Base-by-base conservation (phyloP, 2,113 vertebrate genomes). In the Poeciliopsis retropinna region DNA sequence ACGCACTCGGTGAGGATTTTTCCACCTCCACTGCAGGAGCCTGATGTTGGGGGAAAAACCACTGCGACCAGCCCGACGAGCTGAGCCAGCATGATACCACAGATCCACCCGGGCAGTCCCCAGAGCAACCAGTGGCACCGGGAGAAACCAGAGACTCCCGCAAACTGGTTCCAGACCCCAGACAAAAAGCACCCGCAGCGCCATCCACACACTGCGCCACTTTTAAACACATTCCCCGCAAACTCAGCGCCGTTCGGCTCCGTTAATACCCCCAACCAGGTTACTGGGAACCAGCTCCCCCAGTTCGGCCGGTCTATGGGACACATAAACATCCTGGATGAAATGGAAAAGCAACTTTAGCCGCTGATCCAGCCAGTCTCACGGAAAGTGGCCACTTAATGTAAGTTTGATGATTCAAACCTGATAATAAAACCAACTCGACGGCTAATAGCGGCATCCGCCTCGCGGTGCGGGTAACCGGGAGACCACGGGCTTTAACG, bases 121-220 rank as follows among this genome's bases (percentile, higher is more conserved):
- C 44, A 47, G 51, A 57, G 51, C 51, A 57, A 57, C 51, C 51
- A 57, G 51, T 57, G 39, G 39, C 39, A 15, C 39, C 39, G 78
- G 67, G 64, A 67, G 73, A 68, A 75, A 67, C 67, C 41, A n/a
- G 0, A 80, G 68, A 64, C 64, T 30, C 19, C 78, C 51, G 63
- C 69, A 77, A 87, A 87, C 54, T 69, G 87, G 82, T 83, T 80
- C 84, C 84, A 86, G 73, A 80, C 85, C 62, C 12, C 60, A 29
- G 69, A 83, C 15, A 64, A 69, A 84, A 41, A 64, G 60, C 72
- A 62, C 64, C 78, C 19, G 47, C 66, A 41, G 70, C 73, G 12
- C 70, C 83, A 30, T 14, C 11, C 31, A 27, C 25, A 57, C 7
- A 57, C 7, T 57, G 51, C 51, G 34, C 34, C 64, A 41, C 14